Percentiles rank a stretch among this genome's conserved stretches.
These are phyloP conservation scores for Creontiades dilutus DNA, from an alignment of 2,888 invertebrate genomes.

Conservation along the genomic window DNA sequence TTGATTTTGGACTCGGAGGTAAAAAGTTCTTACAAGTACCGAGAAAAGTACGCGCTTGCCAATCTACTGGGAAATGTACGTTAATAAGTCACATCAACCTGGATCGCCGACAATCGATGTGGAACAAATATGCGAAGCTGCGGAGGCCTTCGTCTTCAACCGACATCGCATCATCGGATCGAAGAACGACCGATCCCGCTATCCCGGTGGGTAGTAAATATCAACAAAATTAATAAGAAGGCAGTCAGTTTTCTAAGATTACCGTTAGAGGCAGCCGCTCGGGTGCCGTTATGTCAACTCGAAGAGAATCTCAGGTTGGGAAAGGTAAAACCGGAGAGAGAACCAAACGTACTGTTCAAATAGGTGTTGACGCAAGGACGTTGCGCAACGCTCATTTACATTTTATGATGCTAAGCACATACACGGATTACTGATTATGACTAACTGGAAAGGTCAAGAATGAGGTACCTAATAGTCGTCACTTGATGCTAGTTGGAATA, in stretches of 20 bases:
- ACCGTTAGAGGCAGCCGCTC: background rate
- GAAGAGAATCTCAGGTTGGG: background rate
- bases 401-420: too few species aligned
- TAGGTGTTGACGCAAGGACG: background rate
- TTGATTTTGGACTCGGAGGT: too few species aligned
- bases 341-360: background rate
- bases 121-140: background rate
- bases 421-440: too few species aligned
- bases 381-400: background rate
- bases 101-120: background rate
- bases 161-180: background rate
- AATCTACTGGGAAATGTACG: background rate
- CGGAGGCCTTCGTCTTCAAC: background rate
- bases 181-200: background rate
- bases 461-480: background rate
- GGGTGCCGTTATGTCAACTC: constrained; percentile 21
- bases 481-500: background rate
- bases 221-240: constrained; percentile 23
- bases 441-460: too few species aligned
- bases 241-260: background rate
- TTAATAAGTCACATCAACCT: background rate
- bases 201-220: background rate
- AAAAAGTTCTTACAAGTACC: too few species aligned
- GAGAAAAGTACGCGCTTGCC: background rate
- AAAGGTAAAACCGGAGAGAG: background rate